Percentiles rank a stretch among this genome's conserved stretches.
These are phyloP conservation scores for Mola mola DNA, from an alignment of 2,113 vertebrate species.

Conservation along the genomic window DNA sequence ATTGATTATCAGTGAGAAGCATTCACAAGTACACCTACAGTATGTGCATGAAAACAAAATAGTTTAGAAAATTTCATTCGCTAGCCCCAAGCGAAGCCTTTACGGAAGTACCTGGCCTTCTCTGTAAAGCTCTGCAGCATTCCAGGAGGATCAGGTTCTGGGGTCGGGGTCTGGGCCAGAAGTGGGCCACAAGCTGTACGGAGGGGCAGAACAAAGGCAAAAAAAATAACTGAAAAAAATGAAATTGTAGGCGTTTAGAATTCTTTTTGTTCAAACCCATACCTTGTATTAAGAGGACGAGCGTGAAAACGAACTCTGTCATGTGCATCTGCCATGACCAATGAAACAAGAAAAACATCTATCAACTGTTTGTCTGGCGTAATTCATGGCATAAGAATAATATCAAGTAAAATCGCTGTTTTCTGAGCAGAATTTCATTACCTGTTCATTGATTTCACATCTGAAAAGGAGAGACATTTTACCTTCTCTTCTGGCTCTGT, in stretches of 20 bases:
- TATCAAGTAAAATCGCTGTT: too few relatives aligned
- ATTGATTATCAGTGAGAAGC: too few relatives aligned
- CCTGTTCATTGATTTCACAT: neutral
- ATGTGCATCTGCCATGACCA: slow-evolving; percentile 45
- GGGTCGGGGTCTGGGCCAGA: slow-evolving; percentile 40
- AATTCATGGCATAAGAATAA: neutral
- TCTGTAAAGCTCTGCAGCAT: slow-evolving; percentile 49
- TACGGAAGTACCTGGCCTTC: slow-evolving; percentile 54
- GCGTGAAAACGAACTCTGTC: slow-evolving; percentile 28
- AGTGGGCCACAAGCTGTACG: slow-evolving; percentile 55
- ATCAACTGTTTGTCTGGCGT: neutral
- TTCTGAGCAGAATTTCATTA: too few relatives aligned
- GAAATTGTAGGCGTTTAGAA: neutral
- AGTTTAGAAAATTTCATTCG: too few relatives aligned
- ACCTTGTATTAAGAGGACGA: slow-evolving; percentile 74
- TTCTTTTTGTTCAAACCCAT: neutral
- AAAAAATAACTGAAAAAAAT: neutral
- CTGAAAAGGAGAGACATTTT: slow-evolving; percentile 24
- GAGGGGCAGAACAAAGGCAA: neutral
- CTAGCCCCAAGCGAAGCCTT: neutral
- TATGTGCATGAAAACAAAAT: neutral
- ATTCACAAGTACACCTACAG: too few relatives aligned
- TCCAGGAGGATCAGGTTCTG: slow-evolving; percentile 35
- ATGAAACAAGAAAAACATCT: neutral
- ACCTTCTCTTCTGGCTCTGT: slow-evolving; percentile 56